A percentile compares a stretch with the other conserved stretches of the same genome.
Conservation (phyloP, 2,797 vertebrate genomes). For the Oryzias dopingdopingensis region DNA sequence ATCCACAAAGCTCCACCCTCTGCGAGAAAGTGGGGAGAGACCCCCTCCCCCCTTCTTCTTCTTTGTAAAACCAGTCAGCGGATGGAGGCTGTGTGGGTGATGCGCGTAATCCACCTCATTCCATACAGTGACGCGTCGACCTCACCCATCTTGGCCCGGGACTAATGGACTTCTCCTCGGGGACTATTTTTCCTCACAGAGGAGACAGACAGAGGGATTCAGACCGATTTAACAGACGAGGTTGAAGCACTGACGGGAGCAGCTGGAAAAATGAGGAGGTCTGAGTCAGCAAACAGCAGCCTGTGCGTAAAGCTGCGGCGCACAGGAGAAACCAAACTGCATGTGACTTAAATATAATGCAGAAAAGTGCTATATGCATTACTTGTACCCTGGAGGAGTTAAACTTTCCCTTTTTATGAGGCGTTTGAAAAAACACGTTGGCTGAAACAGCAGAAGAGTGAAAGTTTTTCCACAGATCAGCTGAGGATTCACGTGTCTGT, state of each 20-base stretch:
- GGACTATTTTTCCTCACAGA: constrained; percentile 23
- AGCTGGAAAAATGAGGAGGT: not conserved
- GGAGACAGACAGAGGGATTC: constrained; percentile 9
- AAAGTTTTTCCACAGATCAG: too few species aligned
- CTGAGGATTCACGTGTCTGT: too few species aligned
- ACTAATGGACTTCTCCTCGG: constrained; percentile 40
- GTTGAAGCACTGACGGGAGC: not conserved
- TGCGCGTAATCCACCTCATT: constrained; percentile 45
- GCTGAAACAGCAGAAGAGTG: too few species aligned
- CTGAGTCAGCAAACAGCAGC: not conserved
- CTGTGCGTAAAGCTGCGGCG: not conserved
- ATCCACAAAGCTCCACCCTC: constrained; percentile 55
- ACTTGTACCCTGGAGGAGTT: too few species aligned
- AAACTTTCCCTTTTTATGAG: too few species aligned
- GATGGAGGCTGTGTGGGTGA: constrained; percentile 30
- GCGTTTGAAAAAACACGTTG: too few species aligned
- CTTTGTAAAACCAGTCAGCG: constrained; percentile 50
- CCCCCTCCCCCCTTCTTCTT: constrained; percentile 20
- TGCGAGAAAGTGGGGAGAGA: constrained; percentile 37
- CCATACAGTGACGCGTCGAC: constrained; percentile 59
- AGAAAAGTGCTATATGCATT: too few species aligned
- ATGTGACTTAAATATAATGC: too few species aligned
- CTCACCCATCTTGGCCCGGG: constrained; percentile 55
- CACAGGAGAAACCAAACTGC: too few species aligned
- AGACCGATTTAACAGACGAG: not conserved